phyloP scores from a whole-genome alignment of 2,113 vertebrate genomes.

The Egretta garzetta region DNA sequence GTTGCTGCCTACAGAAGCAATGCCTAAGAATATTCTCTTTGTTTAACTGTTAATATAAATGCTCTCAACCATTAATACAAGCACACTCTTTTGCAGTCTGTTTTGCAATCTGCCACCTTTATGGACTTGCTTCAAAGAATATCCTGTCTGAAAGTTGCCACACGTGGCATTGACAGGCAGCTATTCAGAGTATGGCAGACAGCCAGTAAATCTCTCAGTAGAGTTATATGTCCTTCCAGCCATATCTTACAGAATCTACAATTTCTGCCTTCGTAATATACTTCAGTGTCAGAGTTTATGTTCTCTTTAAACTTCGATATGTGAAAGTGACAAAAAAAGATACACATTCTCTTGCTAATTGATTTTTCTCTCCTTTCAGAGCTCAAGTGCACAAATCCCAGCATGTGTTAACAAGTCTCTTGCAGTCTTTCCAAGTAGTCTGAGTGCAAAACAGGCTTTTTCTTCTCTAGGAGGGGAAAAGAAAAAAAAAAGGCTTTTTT shows the following conservation, averaged over 20 bases:
- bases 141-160: conserved; percentile 43
- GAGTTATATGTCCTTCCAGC: neutral
- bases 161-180: conserved; percentile 39
- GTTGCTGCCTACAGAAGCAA: neutral
- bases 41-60: neutral
- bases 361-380: neutral
- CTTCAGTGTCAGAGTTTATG: conserved; percentile 9
- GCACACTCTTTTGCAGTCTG: neutral
- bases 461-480: neutral
- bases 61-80: neutral
- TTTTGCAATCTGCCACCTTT: neutral
- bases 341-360: conserved; percentile 9
- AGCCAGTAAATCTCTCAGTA: conserved; percentile 54
- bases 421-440: neutral
- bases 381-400: neutral
- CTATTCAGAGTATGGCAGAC: conserved; percentile 1
- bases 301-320: conserved; percentile 17
- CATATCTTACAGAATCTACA: neutral
- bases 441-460: neutral
- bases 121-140: conserved; percentile 26
- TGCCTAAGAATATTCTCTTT: neutral
- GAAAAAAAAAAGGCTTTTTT: neutral
- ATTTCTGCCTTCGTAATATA: neutral
- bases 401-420: neutral
- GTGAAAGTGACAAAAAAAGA: neutral